phyloP scores from a whole-genome alignment of 2,113 vertebrate species.

The Epinephelus cyanopodus region DNA sequence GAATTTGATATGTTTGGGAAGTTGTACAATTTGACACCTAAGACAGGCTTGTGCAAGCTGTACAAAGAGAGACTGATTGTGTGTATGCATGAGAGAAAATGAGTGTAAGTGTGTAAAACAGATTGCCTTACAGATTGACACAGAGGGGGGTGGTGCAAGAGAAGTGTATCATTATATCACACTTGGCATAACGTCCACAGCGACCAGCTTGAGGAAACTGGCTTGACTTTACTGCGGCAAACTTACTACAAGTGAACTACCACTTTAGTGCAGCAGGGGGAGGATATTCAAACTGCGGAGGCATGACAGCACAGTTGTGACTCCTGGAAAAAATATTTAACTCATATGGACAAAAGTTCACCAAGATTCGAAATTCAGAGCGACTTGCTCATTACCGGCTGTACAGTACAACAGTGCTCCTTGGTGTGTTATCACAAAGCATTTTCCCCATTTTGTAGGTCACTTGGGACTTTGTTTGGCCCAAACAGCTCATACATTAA shows the following conservation, averaged over 20 bases:
- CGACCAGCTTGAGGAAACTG: not conserved
- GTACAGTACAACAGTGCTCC: not conserved
- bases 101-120: not conserved
- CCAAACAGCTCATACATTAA: not conserved
- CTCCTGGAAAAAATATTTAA: not conserved
- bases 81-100: not conserved
- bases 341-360: constrained; percentile 11
- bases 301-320: not conserved
- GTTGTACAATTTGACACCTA: constrained; percentile 30
- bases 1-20: constrained; percentile 39
- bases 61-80: constrained; percentile 8
- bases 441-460: not conserved
- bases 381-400: not conserved
- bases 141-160: not conserved
- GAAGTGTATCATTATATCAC: not conserved
- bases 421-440: not conserved
- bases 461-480: not conserved
- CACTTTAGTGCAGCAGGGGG: not conserved
- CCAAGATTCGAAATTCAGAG: not conserved
- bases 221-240: not conserved
- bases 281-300: not conserved
- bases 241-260: not conserved
- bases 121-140: not conserved
- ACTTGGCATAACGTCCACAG: not conserved
- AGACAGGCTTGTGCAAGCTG: constrained; percentile 31